Base-by-base conservation (phyloP, 2,797 vertebrate species). In the Mus minutoides region DNA sequence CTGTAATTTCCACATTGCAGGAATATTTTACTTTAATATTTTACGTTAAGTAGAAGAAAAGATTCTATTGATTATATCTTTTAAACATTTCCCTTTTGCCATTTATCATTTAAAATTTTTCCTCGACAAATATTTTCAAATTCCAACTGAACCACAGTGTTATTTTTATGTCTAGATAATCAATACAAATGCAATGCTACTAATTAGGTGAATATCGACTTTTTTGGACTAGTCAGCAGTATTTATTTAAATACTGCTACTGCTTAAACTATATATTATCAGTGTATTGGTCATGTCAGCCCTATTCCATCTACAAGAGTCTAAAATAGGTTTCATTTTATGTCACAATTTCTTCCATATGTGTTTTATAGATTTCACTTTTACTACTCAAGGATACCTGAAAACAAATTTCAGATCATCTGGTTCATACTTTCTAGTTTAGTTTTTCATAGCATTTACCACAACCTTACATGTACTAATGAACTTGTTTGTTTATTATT, bases 401-500 rank as follows among this genome's bases (percentile, higher is more conserved):
- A 3, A 14, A 60, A 58, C 14, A 1, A 37, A 58, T 58, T 49
- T n/a, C 4, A 21, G 19, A 71, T 86, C 2, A 76, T 86, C 31
- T 58, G 31, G 22, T 67, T 52, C 40, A 6, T 9, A 4, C 2
- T 92, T 54, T 19, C 4, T 58, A 6, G 90, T 96, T 85, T 11
- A 40, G 11, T 87, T 43, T 79, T 56, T 34, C 10, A 62, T 21
- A 31, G 1, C 16, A 43, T 64, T 64, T 84, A 83, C 29, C 26
- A 43, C 0, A 76, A 78, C 8, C 85, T 92, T 37, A 17, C 73
- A 26, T 10, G 29, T 22, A 78, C 64, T n/a, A 93, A 43, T 31
- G 34, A 80, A 83, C 71, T 60, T 49, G 62, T 13, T 93, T 37
- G 43, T 91, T 89, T 52, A 86, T 91, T 96, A 60, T 91, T 89